phyloP scores from a whole-genome alignment of 1,140 invertebrate genomes.

The Rhynchophorus ferrugineus region DNA sequence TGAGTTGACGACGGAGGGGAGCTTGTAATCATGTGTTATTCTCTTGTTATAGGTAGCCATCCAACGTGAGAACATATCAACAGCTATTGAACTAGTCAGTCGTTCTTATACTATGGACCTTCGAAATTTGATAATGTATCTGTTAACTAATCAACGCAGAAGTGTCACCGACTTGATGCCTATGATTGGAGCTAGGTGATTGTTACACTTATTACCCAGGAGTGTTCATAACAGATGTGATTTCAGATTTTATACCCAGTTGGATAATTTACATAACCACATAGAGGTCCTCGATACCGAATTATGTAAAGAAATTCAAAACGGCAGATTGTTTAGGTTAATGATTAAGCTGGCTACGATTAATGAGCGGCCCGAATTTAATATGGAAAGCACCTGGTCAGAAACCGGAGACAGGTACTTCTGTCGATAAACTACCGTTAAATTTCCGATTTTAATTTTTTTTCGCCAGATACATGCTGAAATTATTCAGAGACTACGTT shows the following conservation, averaged over 20 bases:
- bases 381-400: conserved; percentile 88
- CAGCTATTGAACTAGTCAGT: conserved; percentile 81
- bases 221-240: conserved; percentile 37
- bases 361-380: conserved; percentile 89
- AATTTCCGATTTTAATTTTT: conserved; percentile 46
- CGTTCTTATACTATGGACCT: conserved; percentile 88
- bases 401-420: conserved; percentile 74
- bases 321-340: conserved; percentile 84
- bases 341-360: conserved; percentile 85
- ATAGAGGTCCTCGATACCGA: conserved; percentile 87
- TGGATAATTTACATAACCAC: conserved; percentile 81
- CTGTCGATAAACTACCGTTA: neutral
- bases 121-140: conserved; percentile 88
- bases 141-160: conserved; percentile 65
- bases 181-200: conserved; percentile 83
- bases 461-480: conserved; percentile 73
- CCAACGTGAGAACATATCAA: conserved; percentile 74
- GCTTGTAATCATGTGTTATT: no score
- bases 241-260: conserved; percentile 77
- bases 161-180: conserved; percentile 96
- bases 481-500: conserved; percentile 94
- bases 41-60: conserved; percentile 54
- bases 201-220: no score
- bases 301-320: conserved; percentile 88
- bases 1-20: no score